Evolutionary conservation across 2,797 vertebrate species (phyloP).

Genomic region (Phyllotis vaccarum): DNA sequence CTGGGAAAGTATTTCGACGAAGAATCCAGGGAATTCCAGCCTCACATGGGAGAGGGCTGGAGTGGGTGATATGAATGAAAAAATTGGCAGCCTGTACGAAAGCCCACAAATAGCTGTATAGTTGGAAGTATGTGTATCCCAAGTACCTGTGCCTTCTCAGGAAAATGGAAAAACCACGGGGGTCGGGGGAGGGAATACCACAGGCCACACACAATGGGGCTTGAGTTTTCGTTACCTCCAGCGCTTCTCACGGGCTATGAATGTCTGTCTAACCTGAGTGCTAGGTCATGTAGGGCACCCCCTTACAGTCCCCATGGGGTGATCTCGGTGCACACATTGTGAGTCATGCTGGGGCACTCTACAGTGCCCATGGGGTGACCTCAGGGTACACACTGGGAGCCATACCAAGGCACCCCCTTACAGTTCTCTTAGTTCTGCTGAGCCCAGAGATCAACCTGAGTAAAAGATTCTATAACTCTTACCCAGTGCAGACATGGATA

Average conservation of each 20-base stretch:
- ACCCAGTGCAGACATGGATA: fast-evolving
- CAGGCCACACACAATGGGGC: neutral
- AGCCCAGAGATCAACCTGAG: fast-evolving
- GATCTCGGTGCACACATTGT: neutral
- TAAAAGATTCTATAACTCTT: fast-evolving
- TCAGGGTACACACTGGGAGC: neutral
- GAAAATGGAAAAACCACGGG: fast-evolving
- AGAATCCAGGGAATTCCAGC: conserved; percentile 72
- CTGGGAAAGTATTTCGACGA: conserved; percentile 54
- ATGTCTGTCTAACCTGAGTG: too few relatives aligned
- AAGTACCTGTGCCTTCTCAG: neutral
- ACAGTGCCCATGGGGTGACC: neutral
- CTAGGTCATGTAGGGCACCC: too few relatives aligned
- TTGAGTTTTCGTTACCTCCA: neutral
- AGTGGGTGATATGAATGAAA: neutral
- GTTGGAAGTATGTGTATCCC: neutral
- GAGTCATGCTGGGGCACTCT: neutral
- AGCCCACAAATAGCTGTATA: neutral
- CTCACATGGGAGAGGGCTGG: neutral
- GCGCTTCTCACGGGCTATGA: fast-evolving
- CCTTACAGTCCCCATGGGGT: neutral
- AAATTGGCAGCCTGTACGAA: neutral
- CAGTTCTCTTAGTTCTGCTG: neutral
- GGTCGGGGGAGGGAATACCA: neutral
- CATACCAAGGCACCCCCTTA: neutral